Base-by-base conservation (phyloP, 2,888 invertebrate genomes). In the Polydrusus pterygomalis region DNA sequence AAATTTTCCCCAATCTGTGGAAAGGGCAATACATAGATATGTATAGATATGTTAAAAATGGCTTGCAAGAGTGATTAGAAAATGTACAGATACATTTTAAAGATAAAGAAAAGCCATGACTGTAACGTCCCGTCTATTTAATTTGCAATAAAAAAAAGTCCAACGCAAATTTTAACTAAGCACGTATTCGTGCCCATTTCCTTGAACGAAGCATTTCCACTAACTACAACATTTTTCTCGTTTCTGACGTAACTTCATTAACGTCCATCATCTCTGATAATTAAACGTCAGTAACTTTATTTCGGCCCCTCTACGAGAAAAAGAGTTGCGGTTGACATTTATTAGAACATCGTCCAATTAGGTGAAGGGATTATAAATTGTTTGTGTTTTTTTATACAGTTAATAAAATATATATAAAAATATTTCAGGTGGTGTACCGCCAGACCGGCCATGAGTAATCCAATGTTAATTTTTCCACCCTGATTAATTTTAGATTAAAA, bases 221-320 rank as follows among this genome's bases (percentile, higher is more conserved):
- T 54, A 54, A 54, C 54, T 54, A 30, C 30, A 54, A 54, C 54
- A 54, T 54, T 54, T 54, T 54, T 54, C 54, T 54, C 54, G 13
- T 9, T 54, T 54, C 54, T 58, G 58, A 58, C 58, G 38, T 58
- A 17, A 38, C 34, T 34, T 58, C 34, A 58, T 58, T 58, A 58
- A 38, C 34, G 58, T 58, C 58, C 34, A 58, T 58, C 58, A 58
- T 58, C 34, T 10, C 58, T 58, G 58, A 38, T 34, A 58, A 58
- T 58, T 58, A 58, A 58, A 58, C 34, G 58, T 58, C 58, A 58
- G 58, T 58, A 58, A 58, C 34, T 58, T 58, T 34, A 58, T 58
- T 58, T 58, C 17, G 25, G 58, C 58, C 25, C 30, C 25, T 54
- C 17, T 38, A 25, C 15, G 58, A 38, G 58, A 38, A 56, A 56